Percentiles rank a stretch among this genome's conserved stretches.
Conservation (phyloP, 1,140 invertebrate species). For the Sycophaga agraensis region DNA sequence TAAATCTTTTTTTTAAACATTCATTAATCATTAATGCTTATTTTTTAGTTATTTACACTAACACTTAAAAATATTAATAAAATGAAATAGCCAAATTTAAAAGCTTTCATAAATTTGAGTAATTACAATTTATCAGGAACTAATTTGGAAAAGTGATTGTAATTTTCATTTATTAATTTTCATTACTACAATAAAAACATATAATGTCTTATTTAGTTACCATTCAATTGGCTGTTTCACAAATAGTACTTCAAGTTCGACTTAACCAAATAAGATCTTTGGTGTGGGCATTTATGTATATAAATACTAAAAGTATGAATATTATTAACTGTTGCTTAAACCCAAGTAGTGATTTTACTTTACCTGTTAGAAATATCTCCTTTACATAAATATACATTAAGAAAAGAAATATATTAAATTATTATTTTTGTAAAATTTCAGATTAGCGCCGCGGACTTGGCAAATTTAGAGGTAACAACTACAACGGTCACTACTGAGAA, state of each 20-base stretch:
- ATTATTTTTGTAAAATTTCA: conserved; percentile 34
- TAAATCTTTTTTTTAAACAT: neutral
- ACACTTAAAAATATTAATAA: neutral
- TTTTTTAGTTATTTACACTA: neutral
- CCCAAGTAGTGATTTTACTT: neutral
- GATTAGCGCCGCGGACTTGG: conserved; percentile 55
- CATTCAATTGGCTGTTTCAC: no score
- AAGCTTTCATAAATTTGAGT: no score
- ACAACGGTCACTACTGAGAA: conserved; percentile 57
- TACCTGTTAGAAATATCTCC: neutral
- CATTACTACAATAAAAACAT: no score
- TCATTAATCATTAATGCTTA: neutral
- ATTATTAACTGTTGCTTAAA: neutral
- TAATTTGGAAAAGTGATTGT: no score
- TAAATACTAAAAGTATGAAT: neutral
- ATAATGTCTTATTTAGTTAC: no score
- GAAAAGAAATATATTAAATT: neutral
- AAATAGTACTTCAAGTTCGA: no score
- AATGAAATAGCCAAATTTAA: conserved; percentile 8
- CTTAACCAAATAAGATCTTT: no score
- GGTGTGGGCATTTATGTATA: conserved; percentile 13
- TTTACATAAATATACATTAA: neutral
- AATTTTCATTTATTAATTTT: no score
- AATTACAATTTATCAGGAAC: no score
- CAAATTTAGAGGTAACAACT: conserved; percentile 52